phyloP scores from a whole-genome alignment of 2,113 vertebrate genomes.

The Actenoides lindsayi region DNA sequence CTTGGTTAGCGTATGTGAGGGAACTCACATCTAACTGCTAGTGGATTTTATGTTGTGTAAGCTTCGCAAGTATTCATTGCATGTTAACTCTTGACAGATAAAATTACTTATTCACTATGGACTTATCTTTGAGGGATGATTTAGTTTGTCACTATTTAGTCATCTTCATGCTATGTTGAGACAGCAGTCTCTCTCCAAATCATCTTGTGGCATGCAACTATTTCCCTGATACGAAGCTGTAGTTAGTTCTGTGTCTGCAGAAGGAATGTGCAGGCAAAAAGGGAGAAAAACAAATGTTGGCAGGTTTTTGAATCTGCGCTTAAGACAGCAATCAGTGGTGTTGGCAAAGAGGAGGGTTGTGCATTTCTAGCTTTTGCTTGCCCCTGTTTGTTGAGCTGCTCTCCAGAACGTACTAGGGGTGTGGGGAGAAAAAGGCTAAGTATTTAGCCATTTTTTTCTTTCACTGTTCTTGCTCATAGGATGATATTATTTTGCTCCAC shows the following conservation, averaged over 20 bases:
- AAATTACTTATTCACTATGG: slow-evolving; percentile 41
- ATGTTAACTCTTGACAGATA: slow-evolving; percentile 45
- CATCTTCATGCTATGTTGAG: background rate
- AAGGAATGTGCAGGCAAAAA: background rate
- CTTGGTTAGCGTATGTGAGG: background rate
- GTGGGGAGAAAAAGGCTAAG: background rate
- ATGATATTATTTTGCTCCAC: background rate
- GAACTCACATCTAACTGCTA: slow-evolving; percentile 2
- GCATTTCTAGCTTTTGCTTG: background rate
- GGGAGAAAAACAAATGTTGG: background rate
- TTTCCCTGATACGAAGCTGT: background rate
- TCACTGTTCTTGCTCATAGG: background rate
- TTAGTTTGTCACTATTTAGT: slow-evolving; percentile 41
- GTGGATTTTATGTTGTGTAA: slow-evolving; percentile 29
- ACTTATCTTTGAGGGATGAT: slow-evolving; percentile 31
- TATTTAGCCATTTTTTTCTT: background rate
- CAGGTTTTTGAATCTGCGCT: background rate
- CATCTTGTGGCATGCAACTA: background rate
- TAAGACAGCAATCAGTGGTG: background rate
- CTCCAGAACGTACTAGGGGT: background rate
- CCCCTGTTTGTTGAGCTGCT: background rate
- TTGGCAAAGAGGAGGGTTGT: background rate
- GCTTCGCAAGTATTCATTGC: slow-evolving; percentile 42
- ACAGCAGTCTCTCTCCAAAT: background rate
- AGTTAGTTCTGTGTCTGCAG: background rate